A percentile compares a stretch with the other conserved stretches of the same genome.
Conservation (phyloP, 2,888 invertebrate species). For the Neoscelio sp. region DNA sequence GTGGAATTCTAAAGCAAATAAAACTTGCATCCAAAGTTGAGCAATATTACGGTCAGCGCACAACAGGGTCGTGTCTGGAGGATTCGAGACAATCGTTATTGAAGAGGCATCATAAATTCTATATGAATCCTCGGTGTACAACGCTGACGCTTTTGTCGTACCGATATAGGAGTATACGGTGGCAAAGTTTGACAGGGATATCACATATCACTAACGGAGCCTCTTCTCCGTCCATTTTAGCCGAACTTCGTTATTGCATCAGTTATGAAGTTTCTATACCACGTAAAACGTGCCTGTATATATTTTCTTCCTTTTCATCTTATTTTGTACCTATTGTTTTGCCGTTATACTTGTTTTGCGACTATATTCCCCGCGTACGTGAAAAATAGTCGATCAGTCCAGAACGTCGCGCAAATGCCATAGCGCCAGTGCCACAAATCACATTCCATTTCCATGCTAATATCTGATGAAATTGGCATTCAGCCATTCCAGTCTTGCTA, state of each 20-base stretch:
- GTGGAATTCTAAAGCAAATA: conserved; percentile 28
- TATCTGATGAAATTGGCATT: conserved; percentile 80
- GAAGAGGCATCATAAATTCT: conserved; percentile 73
- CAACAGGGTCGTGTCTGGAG: conserved; percentile 27
- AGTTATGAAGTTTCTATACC: conserved; percentile 17
- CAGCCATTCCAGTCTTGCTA: conserved; percentile 71
- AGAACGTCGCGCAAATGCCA: conserved; percentile 19
- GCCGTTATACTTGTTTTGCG: conserved; percentile 39
- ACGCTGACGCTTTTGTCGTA: conserved; percentile 72
- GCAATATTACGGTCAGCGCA: conserved; percentile 37
- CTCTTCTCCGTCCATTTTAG: conserved; percentile 40
- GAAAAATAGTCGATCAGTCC: conserved; percentile 51
- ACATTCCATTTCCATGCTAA: conserved; percentile 80
- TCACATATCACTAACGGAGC: conserved; percentile 52
- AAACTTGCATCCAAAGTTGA: conserved; percentile 17
- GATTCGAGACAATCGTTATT: conserved; percentile 70
- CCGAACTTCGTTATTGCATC: conserved; percentile 53
- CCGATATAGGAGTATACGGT: conserved; percentile 41
- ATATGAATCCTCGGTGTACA: conserved; percentile 72
- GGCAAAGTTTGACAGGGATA: conserved; percentile 34
- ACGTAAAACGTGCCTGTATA: conserved; percentile 18
- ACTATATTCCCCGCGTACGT: conserved; percentile 33
- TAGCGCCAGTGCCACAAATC: conserved; percentile 76
- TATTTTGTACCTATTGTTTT: too few species aligned
- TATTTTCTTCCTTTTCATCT: conserved; percentile 7